Evolutionary conservation across 2,888 invertebrate genomes (phyloP).

Genomic region (Oxyscelio sp.): DNA sequence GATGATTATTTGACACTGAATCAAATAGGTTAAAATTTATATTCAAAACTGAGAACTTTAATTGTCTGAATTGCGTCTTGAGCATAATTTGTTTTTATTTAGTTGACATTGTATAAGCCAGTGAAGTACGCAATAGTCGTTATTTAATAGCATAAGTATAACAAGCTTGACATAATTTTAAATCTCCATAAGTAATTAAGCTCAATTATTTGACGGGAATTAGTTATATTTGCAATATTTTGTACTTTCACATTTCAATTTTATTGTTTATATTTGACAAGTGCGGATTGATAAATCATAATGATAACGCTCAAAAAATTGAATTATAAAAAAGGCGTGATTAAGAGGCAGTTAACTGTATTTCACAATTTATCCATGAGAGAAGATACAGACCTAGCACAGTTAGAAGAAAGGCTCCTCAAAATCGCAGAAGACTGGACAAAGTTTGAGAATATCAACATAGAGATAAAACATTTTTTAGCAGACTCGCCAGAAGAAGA

Average conservation of each 20-base stretch:
- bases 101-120: no score
- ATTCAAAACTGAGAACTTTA: no score
- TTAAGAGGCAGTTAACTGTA: background rate
- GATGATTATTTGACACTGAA: no score
- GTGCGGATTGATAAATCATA: conserved; percentile 13
- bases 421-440: conserved; percentile 1
- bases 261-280: background rate
- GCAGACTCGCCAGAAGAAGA: background rate
- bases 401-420: background rate
- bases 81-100: no score
- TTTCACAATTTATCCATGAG: conserved; percentile 6
- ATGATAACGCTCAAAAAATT: background rate
- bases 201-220: no score
- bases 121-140: background rate
- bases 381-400: background rate
- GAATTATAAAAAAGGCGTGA: background rate
- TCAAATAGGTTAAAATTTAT: no score
- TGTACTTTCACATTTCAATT: background rate
- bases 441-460: conserved; percentile 4
- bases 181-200: no score
- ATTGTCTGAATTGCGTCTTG: no score
- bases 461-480: conserved; percentile 8
- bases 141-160: no score
- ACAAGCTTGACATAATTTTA: no score
- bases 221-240: no score